A percentile compares a stretch with the other conserved stretches of the same genome.
Evolutionary conservation across 2,888 invertebrate genomes (phyloP).

Genomic region (Calameuta filiformis): DNA sequence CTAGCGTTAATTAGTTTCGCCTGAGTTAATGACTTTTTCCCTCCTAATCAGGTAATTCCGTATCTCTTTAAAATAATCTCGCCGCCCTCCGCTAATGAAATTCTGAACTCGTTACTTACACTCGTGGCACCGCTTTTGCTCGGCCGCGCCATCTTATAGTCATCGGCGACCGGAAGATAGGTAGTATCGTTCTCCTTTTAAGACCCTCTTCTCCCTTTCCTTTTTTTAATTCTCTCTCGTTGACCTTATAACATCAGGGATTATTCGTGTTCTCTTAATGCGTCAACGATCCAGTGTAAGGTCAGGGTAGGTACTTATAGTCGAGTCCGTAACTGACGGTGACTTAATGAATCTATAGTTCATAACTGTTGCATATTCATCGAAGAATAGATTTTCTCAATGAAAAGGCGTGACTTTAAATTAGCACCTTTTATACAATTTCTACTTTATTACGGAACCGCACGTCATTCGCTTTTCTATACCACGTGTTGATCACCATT

Average conservation of each 20-base stretch:
- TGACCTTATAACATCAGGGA: not conserved
- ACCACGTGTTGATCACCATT: not conserved
- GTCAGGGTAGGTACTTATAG: not conserved
- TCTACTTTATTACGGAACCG: not conserved
- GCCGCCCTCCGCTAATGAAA: conserved; percentile 66
- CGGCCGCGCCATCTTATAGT: not conserved
- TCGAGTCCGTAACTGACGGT: not conserved
- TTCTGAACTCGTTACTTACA: conserved; percentile 66
- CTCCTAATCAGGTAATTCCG: conserved; percentile 67
- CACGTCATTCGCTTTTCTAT: not conserved
- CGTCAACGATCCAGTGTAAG: not conserved
- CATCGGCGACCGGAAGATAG: not conserved
- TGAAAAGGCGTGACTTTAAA: not conserved
- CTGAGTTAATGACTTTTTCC: conserved; percentile 67
- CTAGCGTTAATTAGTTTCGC: conserved; percentile 67
- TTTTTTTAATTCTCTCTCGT: not conserved
- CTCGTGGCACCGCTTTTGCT: conserved; percentile 43
- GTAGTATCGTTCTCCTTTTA: not conserved
- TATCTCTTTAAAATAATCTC: conserved; percentile 68
- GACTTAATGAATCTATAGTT: not conserved
- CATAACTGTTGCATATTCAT: not conserved
- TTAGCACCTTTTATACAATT: not conserved
- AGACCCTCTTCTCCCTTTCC: not conserved
- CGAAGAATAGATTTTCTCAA: not conserved
- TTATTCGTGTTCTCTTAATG: not conserved